Conservation (phyloP, 1,140 invertebrate species). For the Stegodyphus mimosarum region DNA sequence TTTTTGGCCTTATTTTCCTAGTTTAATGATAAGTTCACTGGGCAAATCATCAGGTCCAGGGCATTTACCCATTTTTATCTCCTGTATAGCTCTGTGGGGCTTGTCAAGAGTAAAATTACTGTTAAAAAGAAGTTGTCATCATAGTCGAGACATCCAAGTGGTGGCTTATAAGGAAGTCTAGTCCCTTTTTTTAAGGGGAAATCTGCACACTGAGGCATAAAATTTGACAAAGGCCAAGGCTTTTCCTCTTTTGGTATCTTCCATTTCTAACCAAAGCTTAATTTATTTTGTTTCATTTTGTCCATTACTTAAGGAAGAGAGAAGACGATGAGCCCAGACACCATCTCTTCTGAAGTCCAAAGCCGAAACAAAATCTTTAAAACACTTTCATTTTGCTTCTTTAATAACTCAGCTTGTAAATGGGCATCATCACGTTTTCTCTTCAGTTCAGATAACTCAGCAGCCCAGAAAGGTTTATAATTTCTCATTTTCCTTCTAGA, state of each 20-base stretch:
- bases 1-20: neutral
- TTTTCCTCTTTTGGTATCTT: neutral
- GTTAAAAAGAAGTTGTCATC: neutral
- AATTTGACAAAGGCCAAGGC: constrained; percentile 3
- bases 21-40: neutral
- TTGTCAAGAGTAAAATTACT: constrained; percentile 10
- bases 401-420: too few species aligned
- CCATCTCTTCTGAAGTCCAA: constrained; percentile 12
- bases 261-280: neutral
- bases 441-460: too few species aligned
- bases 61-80: neutral
- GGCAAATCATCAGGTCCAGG: neutral
- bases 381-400: constrained; percentile 26
- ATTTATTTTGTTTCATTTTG: neutral
- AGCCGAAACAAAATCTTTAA: constrained; percentile 11
- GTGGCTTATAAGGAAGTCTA: neutral
- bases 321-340: neutral
- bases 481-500: too few species aligned
- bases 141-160: neutral
- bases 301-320: constrained; percentile 11
- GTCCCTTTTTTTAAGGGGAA: neutral
- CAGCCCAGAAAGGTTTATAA: too few species aligned
- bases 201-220: constrained; percentile 15
- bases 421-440: too few species aligned
- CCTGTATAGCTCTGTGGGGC: neutral